Evolutionary conservation across 1,140 invertebrate genomes (phyloP), one percentile per base, ranked within the genome.

Genomic region (Limonius californicus): DNA sequence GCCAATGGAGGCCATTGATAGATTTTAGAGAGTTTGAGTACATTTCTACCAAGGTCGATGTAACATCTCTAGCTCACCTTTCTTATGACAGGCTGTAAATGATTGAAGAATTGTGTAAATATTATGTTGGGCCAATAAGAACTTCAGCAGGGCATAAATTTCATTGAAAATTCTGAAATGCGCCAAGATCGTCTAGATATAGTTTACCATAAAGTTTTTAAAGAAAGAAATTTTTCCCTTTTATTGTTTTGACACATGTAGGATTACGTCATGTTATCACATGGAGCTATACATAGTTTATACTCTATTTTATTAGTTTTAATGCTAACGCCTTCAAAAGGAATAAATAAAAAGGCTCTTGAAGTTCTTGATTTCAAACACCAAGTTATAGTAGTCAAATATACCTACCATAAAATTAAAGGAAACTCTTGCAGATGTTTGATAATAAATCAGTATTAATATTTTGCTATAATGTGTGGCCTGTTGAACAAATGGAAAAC

Each of bases 171-270:
- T 57, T 94, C 92, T 0, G 85, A 89, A 57, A 82, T 88, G 6
- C 79, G 97, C 6, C 87, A 85, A 69, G 77, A 79, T 19, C 80
- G 93, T 64, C 88, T 82, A 71, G 95, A 97, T 78, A 89, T 97
- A 65, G 93, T 90, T 12, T 97, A 95, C 77, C 94, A 97, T 79
- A 82, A 95, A 15, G 92, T 97, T 8, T 97, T 94, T 73, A 93
- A 93, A 80, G 90, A 96, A 78, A 92, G 93, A 81, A 89, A 90
- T 69, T 91, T 93, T 72, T 96, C 79, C 95, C 94, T 0, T 90
- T 97, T 15, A 97, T 97, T 79, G 89, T 92, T 71, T 80, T 97
- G 47, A 79, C 94, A 43, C 97, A 97, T 74, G 88, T 94, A 3
- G 94, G 91, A 12, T 79, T 96, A 62, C 81, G 86, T 43, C 85